Evolutionary conservation across 2,113 vertebrate species (phyloP).

Genomic region (Ophiodon elongatus): DNA sequence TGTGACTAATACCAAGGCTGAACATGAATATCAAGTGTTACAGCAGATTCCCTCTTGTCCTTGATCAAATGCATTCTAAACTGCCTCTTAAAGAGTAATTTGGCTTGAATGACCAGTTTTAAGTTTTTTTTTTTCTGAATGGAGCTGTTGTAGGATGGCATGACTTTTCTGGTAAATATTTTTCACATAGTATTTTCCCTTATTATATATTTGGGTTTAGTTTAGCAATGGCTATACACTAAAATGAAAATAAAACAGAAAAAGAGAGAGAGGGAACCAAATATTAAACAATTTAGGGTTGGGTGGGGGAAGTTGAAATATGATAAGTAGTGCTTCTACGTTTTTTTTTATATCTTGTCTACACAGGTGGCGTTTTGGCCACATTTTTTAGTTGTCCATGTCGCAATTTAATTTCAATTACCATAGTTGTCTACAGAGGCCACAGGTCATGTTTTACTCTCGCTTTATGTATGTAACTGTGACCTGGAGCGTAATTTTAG

Average conservation of each 20-base stretch:
- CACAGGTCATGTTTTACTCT: not conserved
- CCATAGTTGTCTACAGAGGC: not conserved
- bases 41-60: not conserved
- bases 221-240: not conserved
- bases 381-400: not conserved
- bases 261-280: not conserved
- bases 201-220: not conserved
- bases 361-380: not conserved
- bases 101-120: not conserved
- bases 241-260: not conserved
- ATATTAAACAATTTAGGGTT: not conserved
- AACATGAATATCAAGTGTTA: not conserved
- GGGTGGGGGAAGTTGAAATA: not conserved
- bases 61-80: not conserved
- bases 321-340: not conserved
- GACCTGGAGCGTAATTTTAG: not conserved
- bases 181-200: too few species aligned
- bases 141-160: not conserved
- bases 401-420: not conserved
- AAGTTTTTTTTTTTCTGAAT: not conserved
- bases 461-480: not conserved
- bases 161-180: not conserved
- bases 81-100: not conserved
- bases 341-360: not conserved
- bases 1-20: conserved; percentile 5